These are phyloP conservation scores for Bambusicola thoracicus DNA, from an alignment of 2,113 vertebrate species.

Conservation along the genomic window DNA sequence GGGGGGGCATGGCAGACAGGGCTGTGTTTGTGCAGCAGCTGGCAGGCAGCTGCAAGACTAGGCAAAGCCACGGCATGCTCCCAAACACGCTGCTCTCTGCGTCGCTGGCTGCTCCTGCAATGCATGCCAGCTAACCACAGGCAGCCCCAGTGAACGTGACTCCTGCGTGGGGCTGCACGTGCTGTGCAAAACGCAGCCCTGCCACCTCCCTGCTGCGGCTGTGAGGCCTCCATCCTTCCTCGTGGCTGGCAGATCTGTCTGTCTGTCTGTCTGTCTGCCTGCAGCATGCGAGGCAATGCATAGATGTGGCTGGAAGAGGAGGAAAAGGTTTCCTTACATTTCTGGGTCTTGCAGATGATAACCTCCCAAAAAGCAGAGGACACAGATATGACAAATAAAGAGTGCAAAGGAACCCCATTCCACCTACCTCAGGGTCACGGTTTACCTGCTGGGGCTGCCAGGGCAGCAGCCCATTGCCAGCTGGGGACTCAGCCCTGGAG, in stretches of 20 bases:
- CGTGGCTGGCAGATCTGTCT: background rate
- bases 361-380: background rate
- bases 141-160: background rate
- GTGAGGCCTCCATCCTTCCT: background rate
- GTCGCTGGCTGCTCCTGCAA: background rate
- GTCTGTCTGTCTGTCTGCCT: background rate
- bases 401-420: background rate
- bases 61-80: constrained; percentile 11
- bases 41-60: constrained; percentile 66
- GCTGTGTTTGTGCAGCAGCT: constrained; percentile 33
- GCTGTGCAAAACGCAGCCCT: constrained; percentile 20
- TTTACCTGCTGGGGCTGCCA: background rate
- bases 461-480: background rate
- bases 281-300: background rate
- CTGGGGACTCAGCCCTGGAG: background rate
- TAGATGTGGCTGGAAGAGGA: background rate
- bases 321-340: background rate
- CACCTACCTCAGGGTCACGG: background rate
- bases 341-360: background rate
- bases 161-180: constrained; percentile 16
- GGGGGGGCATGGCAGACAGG: background rate
- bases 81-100: constrained; percentile 33
- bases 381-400: background rate
- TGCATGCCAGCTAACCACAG: constrained; percentile 17
- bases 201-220: accelerated